Base-by-base conservation (phyloP, 2,888 invertebrate genomes). In the Pimpla rufipes region DNA sequence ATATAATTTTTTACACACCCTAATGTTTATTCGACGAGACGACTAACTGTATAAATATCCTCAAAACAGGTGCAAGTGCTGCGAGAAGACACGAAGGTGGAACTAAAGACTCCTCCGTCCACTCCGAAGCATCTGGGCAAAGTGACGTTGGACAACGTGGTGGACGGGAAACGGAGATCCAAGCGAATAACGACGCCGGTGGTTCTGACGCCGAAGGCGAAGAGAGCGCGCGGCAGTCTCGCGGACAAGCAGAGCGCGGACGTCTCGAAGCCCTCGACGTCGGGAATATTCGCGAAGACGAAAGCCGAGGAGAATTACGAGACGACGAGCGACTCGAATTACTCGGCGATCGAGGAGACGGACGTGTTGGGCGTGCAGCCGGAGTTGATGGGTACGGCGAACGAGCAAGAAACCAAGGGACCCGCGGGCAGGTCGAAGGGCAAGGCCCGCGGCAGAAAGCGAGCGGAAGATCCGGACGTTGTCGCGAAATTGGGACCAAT, bases 401-500 rank as follows among this genome's bases (percentile, higher is more conserved):
- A 86, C 18, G 89, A 90, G 10, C 88, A 88, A 42, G 50, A 81
- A 1, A 68, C 77, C 8, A 91, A 90, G 77, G 90, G 92, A 3
- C 88, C 89, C 0, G 83, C 86, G 40, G 88, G 79, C 83, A 83
- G 94, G 84, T 91, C 95, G 1, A 95, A 95, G 90, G 94, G 95
- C 3, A 94, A 94, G 0, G 94, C 94, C 84, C 94, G 94, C 83
- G 94, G 93, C 85, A 93, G 94, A 11, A 95, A 94, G 87, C 94
- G 94, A 88, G 93, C 94, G 29, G 94, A 94, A 71, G 94, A 94
- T 81, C 94, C 94, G 6, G 94, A 94, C 68, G 94, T 94, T 0
- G 92, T 94, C 0, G 93, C 93, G 0, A 90, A 91, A 0, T 90
- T 95, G 1, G 96, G 96, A 0, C 95, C 95, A 0, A 94, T 96